Evolutionary conservation across 2,888 invertebrate genomes (phyloP), one percentile per base, ranked within the genome.

Genomic region (Netelia melanura): DNA sequence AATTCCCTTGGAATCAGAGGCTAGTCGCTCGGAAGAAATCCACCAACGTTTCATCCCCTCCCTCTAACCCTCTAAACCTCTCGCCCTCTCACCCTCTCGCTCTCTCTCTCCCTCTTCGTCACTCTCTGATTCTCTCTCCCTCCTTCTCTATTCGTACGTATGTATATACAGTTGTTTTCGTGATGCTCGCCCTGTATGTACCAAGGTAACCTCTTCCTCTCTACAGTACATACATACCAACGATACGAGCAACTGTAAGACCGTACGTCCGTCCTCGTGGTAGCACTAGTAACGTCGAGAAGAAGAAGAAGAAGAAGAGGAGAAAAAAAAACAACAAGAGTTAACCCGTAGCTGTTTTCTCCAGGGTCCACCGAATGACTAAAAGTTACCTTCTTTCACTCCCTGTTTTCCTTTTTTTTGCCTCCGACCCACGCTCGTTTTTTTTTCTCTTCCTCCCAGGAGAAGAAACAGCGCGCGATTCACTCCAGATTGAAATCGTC

Each of bases 11-110:
- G 88, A 90, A 89, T 91, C 89, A 86, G 88, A 84, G 86, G 62
- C 87, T 85, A 89, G 85, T 89, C 90, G 85, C 77, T 88, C 68
- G 91, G 90, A 91, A 91, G 87, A 87, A 89, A 89, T 88, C 87
- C 71, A 83, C 68, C 68, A 64, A 52, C 43, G 23, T 61, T 68
- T 62, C 62, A 21, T 56, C 48, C 58, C 30, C 81, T 67, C 30
- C 30, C 83, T 44, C 58, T 77, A 64, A 64, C 67, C 25, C 25
- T 74, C 71, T 23, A 65, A n/a, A 61, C 70, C 54, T 79, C 70
- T 68, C 62, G 8, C 9, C 44, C 23, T 71, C 68, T 67, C 71
- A 25, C 38, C 48, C 43, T 21, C 11, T 61, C 61, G 3, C 61
- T 61, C 23, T 61, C 61, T 62, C 62, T 25, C 64, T 54, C 58